A percentile compares a stretch with the other conserved stretches of the same genome.
Evolutionary conservation across 1,140 invertebrate species (phyloP).

Genomic region (Monomorium pharaonis): DNA sequence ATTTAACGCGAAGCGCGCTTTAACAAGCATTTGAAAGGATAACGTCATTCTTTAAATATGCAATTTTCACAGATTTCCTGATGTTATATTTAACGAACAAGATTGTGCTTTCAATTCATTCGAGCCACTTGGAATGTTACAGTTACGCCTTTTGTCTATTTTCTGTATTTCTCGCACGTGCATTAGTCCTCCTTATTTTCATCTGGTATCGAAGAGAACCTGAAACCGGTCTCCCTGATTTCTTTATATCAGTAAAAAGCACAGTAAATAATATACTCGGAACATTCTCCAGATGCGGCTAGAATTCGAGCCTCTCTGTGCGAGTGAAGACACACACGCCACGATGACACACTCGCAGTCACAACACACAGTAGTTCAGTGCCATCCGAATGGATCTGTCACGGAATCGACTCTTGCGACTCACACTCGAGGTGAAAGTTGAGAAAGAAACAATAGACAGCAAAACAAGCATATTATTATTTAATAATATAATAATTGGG

Average conservation of each 20-base stretch:
- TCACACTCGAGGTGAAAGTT: constrained; percentile 53
- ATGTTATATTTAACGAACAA: constrained; percentile 25
- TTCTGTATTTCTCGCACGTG: neutral
- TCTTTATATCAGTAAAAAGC: neutral
- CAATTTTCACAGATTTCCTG: neutral
- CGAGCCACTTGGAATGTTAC: neutral
- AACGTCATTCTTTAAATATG: constrained; percentile 4
- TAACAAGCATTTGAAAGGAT: neutral
- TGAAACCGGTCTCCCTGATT: neutral
- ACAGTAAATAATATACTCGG: neutral
- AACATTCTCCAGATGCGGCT: constrained; percentile 16
- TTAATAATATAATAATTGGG: neutral
- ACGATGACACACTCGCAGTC: constrained; percentile 46
- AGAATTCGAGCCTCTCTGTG: constrained; percentile 5
- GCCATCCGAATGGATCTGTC: constrained; percentile 41
- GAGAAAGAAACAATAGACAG: constrained; percentile 50
- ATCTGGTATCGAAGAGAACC: too few relatives aligned
- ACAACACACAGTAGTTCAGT: constrained; percentile 37
- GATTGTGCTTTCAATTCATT: neutral
- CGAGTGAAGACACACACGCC: constrained; percentile 25
- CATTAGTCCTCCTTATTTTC: neutral
- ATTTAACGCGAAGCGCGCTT: neutral
- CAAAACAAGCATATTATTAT: constrained; percentile 22
- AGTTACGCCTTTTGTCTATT: neutral
- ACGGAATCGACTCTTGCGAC: constrained; percentile 31